Base-by-base conservation (phyloP, 2,113 vertebrate genomes). In the Triplophysa dalaica region DNA sequence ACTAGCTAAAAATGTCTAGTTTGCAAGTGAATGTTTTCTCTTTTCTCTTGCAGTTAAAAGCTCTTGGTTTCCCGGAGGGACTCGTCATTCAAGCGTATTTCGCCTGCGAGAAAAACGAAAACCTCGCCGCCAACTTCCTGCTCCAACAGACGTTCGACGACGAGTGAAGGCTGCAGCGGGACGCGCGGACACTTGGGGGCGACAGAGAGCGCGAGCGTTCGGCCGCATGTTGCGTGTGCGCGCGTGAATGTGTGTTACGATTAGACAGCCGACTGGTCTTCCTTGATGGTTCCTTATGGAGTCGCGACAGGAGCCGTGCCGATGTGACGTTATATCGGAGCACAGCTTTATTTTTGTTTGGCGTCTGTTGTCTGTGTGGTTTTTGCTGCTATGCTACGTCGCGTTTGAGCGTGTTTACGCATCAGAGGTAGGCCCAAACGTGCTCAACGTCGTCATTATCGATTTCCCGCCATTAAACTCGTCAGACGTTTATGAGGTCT, bases 41-140 rank as follows among this genome's bases (percentile, higher is more conserved):
- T 86, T 70, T 60, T 92, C 79, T 84, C 68, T 87, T 92, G 38
- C 87, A 93, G 93, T 92, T 93, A 89, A 93, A 93, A 91, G 93
- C 93, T 0, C 80, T 93, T 86, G 93, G 92, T 4, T 93, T 93
- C 80, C 92, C 93, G 2, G 93, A 93, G 78, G 93, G 92, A 75
- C 90, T 93, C 48, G 93, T 93, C 81, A 93, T 93, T 79, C 92
- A 93, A 86, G 92, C 92, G 14, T 93, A 93, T 83, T 93, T 93
- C 4, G 92, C 92, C 50, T 93, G 92, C 43, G 92, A 93, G 87
- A 93, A 93, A 83, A 93, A 93, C 2, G 92, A 93, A 81, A 93
- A 93, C 60, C 89, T 93, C 12, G 92, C 93, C 0, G 93, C 93
- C 1, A 93, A 93, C 87, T 93, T 93, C 88, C 87, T 93, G 84